phyloP scores from a whole-genome alignment of 2,888 invertebrate genomes.

The Frankliniella intonsa region DNA sequence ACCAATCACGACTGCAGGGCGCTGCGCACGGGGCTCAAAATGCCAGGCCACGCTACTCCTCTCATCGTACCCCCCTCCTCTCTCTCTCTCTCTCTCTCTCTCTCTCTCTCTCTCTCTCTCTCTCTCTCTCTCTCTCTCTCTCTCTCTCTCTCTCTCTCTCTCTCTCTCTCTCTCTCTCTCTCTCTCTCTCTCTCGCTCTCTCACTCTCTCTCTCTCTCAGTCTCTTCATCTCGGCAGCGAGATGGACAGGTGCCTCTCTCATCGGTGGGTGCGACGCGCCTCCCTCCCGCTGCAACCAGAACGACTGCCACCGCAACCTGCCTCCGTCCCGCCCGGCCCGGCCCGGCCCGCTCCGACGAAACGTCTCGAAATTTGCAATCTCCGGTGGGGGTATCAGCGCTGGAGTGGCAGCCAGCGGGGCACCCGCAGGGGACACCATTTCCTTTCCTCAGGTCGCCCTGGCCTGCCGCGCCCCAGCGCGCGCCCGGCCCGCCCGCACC shows the following conservation, averaged over 20 bases:
- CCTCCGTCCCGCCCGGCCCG: background rate
- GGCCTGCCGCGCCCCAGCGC: background rate
- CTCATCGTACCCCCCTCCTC: background rate
- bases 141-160: background rate
- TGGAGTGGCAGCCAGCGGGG: background rate
- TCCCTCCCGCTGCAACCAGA: background rate
- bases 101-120: slow-evolving; percentile 1
- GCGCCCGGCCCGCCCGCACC: background rate
- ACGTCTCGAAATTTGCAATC: slow-evolving; percentile 11
- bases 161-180: background rate
- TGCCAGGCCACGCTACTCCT: background rate
- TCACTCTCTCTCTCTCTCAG: background rate
- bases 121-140: background rate
- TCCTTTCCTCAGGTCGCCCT: background rate
- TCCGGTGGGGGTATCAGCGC: background rate
- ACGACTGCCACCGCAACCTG: background rate
- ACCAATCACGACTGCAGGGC: background rate
- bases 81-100: background rate
- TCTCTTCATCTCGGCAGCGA: no score
- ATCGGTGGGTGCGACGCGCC: no score
- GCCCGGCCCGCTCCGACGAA: background rate
- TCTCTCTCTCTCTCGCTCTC: background rate
- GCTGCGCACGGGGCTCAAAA: background rate
- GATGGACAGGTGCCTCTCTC: no score
- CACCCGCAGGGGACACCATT: background rate